phyloP scores from a whole-genome alignment of 2,113 vertebrate genomes.

The Anoplopoma fimbria region DNA sequence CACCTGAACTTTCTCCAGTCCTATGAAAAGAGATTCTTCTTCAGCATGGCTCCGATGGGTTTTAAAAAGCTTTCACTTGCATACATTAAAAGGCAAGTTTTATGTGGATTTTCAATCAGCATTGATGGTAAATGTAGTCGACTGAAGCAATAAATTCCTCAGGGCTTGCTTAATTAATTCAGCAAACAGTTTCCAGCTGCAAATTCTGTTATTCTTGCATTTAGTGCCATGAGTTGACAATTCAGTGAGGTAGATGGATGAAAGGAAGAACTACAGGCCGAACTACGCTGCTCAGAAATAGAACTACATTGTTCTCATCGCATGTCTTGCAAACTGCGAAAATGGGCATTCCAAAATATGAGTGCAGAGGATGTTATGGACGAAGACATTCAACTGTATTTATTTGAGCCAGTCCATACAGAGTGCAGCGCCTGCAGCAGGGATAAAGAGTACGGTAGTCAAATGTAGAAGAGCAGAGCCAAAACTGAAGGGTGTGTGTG shows the following conservation, averaged over 20 bases:
- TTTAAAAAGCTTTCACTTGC: constrained; percentile 5
- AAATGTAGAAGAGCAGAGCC: too few species aligned
- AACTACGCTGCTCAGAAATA: too few species aligned
- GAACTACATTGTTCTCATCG: too few species aligned
- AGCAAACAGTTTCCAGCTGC: neutral
- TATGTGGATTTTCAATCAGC: neutral
- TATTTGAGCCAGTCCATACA: too few species aligned
- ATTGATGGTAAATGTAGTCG: neutral
- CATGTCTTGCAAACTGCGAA: too few species aligned
- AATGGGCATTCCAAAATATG: too few species aligned
- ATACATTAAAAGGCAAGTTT: neutral
- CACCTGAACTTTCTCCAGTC: constrained; percentile 15
- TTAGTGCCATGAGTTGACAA: neutral
- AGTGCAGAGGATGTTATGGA: too few species aligned
- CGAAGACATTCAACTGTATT: too few species aligned
- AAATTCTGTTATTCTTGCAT: neutral
- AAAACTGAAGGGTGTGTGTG: too few species aligned
- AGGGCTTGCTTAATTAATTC: neutral
- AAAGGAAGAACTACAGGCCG: neutral
- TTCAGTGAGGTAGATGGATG: neutral
- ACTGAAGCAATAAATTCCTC: neutral
- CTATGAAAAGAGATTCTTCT: constrained; percentile 7
- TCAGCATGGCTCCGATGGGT: neutral
- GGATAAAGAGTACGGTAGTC: too few species aligned
- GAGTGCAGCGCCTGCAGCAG: too few species aligned